Evolutionary conservation across 2,113 vertebrate species (phyloP), one percentile per base, ranked within the genome.

Genomic region (Coryphaenoides rupestris): DNA sequence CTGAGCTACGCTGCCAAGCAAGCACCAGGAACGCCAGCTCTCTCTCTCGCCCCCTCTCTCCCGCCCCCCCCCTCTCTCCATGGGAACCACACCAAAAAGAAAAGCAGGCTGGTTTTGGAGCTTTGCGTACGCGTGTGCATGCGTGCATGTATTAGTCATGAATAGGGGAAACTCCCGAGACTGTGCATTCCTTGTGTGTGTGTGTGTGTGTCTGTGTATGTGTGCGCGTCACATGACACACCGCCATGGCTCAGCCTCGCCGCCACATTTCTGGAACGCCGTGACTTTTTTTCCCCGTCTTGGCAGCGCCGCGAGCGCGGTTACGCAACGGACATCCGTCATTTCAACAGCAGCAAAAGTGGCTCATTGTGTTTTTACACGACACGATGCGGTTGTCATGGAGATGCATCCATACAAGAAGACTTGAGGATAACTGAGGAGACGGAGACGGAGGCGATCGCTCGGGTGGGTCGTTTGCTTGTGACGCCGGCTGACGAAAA

Each of bases 251-350:
- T 69, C 66, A 4, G 9, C 57, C 19, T 21, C 17, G 12, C 68
- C 65, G 61, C 68, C 68, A 71, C n/a, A 82, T 82, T 7, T 70
- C 62, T 76, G 78, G 67, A 72, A 65, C 64, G 53, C 13, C 1
- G 28, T 65, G 72, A 66, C 80, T 76, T 58, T 81, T 10, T 40
- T 40, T 12, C 33, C 13, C 1, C 9, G 9, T 40, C 33, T 61
- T 86, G 84, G 87, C 83, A 82, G 73, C 9, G 17, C 2, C 1
- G 62, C 65, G 19, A 21, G 62, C 58, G 70, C 54, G 62, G 74
- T 87, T 86, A 86, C 72, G 77, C 83, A 89, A 89, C 26, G 24
- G 74, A 3, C 81, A 81, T 86, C 77, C 74, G 80, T 85, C 76
- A 86, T 84, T 81, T 81, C 73, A 57, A 78, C 77, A 74, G 40